Base-by-base conservation (phyloP, 2,797 vertebrate genomes). In the Coracias cyanogaster region DNA sequence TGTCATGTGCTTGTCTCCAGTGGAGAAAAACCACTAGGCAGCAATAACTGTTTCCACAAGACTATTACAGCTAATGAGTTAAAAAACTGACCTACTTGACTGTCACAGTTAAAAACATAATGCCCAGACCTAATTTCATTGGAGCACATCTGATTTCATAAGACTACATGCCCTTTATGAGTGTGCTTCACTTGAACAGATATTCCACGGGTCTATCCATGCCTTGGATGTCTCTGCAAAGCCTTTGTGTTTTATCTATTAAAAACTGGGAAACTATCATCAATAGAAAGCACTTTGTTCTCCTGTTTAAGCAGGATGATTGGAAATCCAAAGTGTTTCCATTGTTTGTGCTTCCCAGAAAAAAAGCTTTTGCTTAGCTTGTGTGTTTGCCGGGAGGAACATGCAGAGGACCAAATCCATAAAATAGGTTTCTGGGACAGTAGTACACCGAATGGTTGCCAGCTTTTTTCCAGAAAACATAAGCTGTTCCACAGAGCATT, bases 371-470 rank as follows among this genome's bases (percentile, higher is more conserved):
- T 64, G 49, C 78, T 79, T 84, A 21, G 46, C 64, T 88, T 6
- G 3, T 65, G 13, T 71, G 29, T 58, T 74, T 71, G 84, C 80
- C 2, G 2, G 70, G 57, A 94, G n/a, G 29, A 87, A 51, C 55
- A 33, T 18, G 61, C 25, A 0, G 0, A 81, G 73, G 67, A 92
- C 79, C 92, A 84, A 87, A 90, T 78, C 70, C 64, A 90, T 81
- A 91, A 97, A 97, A 95, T 92, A 94, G 90, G 94, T 97, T 97
- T 97, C 95, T 96, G 92, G 94, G 95, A 94, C 94, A 97, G 72
- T 74, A 89, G 67, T 54, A 82, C 37, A 57, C 33, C 81, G 66
- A 93, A 80, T 41, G 31, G 52, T 78, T 95, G 94, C 84, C 91
- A 91, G 82, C 29, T 92, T 93, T 94, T 93, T 94, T 91, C 73